Percentiles rank a stretch among this genome's conserved stretches.
Conservation (phyloP, 2,888 invertebrate genomes). For the Archips crataeganus region DNA sequence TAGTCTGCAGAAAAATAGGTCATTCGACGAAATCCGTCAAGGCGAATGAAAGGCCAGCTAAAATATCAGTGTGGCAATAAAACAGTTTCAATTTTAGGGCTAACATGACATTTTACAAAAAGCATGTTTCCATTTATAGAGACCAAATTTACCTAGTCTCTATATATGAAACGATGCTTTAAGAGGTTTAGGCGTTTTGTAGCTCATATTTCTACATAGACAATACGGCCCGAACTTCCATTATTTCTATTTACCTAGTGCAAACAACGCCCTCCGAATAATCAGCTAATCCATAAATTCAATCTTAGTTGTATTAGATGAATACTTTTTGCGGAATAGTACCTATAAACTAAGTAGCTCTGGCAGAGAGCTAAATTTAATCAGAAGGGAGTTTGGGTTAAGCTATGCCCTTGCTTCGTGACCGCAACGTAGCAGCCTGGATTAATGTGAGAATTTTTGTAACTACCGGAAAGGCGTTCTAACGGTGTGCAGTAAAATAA, state of each 20-base stretch:
- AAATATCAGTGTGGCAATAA: slow-evolving; percentile 27
- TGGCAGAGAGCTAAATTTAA: neutral
- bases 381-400: neutral
- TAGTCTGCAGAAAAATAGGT: slow-evolving; percentile 7
- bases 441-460: slow-evolving; percentile 22
- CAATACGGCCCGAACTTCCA: neutral
- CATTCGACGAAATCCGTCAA: slow-evolving; percentile 16
- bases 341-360: neutral
- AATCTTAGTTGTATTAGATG: neutral
- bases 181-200: neutral
- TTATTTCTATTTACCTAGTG: neutral
- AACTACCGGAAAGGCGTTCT: slow-evolving; percentile 4
- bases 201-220: neutral
- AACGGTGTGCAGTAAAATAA: neutral
- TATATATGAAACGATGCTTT: no score
- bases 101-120: neutral
- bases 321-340: neutral
- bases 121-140: neutral
- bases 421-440: slow-evolving; percentile 17
- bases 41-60: slow-evolving; percentile 25
- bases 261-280: neutral
- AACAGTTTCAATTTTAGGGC: slow-evolving; percentile 11
- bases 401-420: slow-evolving; percentile 27
- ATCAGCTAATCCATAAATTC: neutral
- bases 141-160: no score